Evolutionary conservation across 2,113 vertebrate species (phyloP).

Genomic region (Rissa tridactyla): DNA sequence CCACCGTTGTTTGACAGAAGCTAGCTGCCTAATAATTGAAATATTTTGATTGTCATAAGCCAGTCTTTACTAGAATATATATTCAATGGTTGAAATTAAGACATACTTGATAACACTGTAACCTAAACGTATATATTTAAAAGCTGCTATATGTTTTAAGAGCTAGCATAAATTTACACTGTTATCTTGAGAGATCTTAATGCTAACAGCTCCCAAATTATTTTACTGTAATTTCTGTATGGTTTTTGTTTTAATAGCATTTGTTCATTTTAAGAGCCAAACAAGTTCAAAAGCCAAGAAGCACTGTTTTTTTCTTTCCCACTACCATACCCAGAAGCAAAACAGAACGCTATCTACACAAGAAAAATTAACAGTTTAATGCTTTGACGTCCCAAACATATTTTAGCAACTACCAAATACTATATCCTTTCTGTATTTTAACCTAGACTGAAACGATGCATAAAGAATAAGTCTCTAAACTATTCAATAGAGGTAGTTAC

Average conservation of each 20-base stretch:
- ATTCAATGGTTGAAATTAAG: background rate
- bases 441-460: background rate
- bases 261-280: background rate
- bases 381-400: background rate
- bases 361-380: background rate
- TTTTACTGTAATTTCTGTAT: background rate
- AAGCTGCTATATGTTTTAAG: background rate
- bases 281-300: background rate
- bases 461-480: background rate
- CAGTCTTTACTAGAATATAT: background rate
- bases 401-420: background rate
- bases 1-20: background rate
- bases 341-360: background rate
- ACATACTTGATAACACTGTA: background rate
- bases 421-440: background rate
- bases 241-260: background rate
- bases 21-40: background rate
- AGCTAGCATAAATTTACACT: background rate
- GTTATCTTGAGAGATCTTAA: background rate
- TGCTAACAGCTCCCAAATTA: background rate
- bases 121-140: background rate
- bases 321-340: background rate
- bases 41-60: background rate
- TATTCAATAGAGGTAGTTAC: background rate
- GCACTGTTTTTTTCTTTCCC: background rate